Conservation (phyloP, 2,113 vertebrate species). For the Progne subis region DNA sequence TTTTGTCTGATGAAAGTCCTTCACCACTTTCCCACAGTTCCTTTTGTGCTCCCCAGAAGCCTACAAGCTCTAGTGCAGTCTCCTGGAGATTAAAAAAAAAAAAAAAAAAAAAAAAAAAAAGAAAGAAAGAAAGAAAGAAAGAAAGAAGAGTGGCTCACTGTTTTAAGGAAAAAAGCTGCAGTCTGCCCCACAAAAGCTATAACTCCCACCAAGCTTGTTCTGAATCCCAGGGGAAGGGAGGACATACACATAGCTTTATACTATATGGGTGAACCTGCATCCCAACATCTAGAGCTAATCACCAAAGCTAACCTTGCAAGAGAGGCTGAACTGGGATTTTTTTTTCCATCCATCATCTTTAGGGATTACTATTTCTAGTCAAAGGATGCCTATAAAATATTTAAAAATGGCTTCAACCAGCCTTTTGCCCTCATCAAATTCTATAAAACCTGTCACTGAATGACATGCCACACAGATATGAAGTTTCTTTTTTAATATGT, state of each 20-base stretch:
- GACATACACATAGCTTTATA: neutral
- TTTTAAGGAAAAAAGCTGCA: neutral
- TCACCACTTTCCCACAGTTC: conserved; percentile 60
- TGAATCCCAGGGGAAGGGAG: neutral
- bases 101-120: neutral
- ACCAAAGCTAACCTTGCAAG: neutral
- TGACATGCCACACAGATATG: neutral
- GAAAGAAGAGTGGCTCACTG: neutral
- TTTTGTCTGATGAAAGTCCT: conserved; percentile 54
- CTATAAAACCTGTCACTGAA: neutral
- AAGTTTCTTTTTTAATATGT: neutral
- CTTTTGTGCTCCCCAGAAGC: conserved; percentile 1
- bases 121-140: neutral
- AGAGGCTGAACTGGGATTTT: neutral
- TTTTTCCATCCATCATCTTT: neutral
- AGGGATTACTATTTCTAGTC: neutral
- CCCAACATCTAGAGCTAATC: neutral
- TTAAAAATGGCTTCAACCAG: neutral
- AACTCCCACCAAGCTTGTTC: neutral
- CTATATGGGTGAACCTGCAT: neutral
- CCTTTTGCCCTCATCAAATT: neutral
- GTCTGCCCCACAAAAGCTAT: neutral
- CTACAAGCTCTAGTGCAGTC: neutral
- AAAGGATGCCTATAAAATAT: neutral
- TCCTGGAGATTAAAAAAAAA: neutral